Evolutionary conservation across 2,888 invertebrate species (phyloP), one percentile per base, ranked within the genome.

Genomic region (Bibio marci): DNA sequence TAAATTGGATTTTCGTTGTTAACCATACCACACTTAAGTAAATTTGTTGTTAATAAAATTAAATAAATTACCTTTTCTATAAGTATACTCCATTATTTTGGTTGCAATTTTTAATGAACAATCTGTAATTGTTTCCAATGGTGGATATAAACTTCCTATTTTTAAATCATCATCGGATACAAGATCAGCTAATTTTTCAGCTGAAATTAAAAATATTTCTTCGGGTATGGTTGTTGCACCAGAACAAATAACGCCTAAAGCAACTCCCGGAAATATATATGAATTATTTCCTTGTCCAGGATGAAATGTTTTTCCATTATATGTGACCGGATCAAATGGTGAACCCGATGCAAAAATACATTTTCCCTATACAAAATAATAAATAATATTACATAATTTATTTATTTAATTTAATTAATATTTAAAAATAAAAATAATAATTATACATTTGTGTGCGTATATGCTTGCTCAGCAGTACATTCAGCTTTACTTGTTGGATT

Each of bases 201-300:
- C 92, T 26, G 97, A 80, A 13, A 86, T 71, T 41, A 98, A 70
- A 73, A 98, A 91, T 44, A 88, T 73, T 50, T 88, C 83, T 54
- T 98, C 94, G 12, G 81, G 76, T 56, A 98, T 88, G 53, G 81
- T 85, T 49, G 80, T 68, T 61, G 92, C 78, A 39, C 91, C 90
- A 47, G 87, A 82, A 52, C 80, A 78, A 48, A 95, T 77, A 41
- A 83, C 78, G 45, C 86, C 97, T 34, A 98, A 71, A 18, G 92
- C 92, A 48, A 92, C 70, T 4, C 95, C 98, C 14, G 98, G 97
- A 73, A 92, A 94, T 61, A 95, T 90, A 65, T 95, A 95, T 1
- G 94, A 79, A 65, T 95, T 95, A 66, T 95, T 95, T 43, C 98
- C 98, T 64, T 99, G 98, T 0, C 98, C 98, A 1, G 98, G 92